A percentile compares a stretch with the other conserved stretches of the same genome.
Evolutionary conservation across 2,888 invertebrate genomes (phyloP).

Genomic region (Slavum lentiscoides): DNA sequence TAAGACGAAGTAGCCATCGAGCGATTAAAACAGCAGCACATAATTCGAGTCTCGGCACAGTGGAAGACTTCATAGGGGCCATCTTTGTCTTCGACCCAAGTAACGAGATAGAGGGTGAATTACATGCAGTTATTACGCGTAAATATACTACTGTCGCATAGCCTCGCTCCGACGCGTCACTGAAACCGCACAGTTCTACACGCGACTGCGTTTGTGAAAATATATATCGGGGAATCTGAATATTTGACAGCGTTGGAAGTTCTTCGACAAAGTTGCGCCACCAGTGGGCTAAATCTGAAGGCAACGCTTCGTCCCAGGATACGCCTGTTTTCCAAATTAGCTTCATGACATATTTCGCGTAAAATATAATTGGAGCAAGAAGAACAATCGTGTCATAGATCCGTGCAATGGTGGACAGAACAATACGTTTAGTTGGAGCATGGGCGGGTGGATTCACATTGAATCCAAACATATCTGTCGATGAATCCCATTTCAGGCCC

Average conservation of each 20-base stretch:
- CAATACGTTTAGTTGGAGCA: not conserved
- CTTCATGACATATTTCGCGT: not conserved
- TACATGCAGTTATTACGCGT: not conserved
- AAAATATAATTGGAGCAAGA: not conserved
- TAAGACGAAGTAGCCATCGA: too few relatives aligned
- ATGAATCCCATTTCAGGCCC: not conserved
- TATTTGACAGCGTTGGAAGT: not conserved
- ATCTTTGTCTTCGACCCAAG: too few relatives aligned
- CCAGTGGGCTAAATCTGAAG: not conserved
- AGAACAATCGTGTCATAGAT: not conserved
- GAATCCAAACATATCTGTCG: not conserved
- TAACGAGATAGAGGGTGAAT: not conserved
- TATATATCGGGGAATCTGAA: not conserved
- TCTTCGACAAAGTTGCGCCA: not conserved
- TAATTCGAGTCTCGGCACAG: too few relatives aligned
- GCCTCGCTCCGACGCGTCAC: slow-evolving; percentile 23
- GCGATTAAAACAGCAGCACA: too few relatives aligned
- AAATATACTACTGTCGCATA: slow-evolving; percentile 29
- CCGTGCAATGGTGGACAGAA: not conserved
- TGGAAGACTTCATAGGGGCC: too few relatives aligned
- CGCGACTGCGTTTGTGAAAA: not conserved
- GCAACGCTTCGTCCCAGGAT: not conserved
- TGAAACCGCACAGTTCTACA: slow-evolving; percentile 11
- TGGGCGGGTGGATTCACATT: not conserved
- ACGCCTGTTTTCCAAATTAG: not conserved